Percentiles rank a stretch among this genome's conserved stretches.
These are phyloP conservation scores for Operophtera brumata DNA, from an alignment of 2,888 invertebrate species.

Conservation along the genomic window DNA sequence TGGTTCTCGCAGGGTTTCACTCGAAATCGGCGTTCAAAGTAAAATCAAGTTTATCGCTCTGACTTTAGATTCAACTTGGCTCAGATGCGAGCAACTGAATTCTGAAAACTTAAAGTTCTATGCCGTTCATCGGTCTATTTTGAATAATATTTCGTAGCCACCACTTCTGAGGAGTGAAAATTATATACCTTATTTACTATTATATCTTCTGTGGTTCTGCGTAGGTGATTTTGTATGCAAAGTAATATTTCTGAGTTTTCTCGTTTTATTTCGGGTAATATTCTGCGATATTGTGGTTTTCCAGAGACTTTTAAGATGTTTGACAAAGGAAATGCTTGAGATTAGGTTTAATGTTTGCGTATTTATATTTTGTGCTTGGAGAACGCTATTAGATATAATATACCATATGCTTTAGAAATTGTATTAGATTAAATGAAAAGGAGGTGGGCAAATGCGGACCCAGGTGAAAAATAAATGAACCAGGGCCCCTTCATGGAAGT, in stretches of 20 bases:
- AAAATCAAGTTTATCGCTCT: not conserved
- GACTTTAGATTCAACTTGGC: not conserved
- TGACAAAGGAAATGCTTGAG: slow-evolving; percentile 23
- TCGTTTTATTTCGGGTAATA: slow-evolving; percentile 28
- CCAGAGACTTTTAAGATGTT: slow-evolving; percentile 23
- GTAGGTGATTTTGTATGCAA: slow-evolving; percentile 30
- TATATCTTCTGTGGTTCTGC: slow-evolving; percentile 3
- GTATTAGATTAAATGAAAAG: too few relatives aligned
- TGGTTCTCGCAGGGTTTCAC: not conserved
- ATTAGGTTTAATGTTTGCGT: slow-evolving; percentile 19
- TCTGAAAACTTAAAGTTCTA: too few relatives aligned
- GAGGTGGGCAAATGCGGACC: too few relatives aligned
- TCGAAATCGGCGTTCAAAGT: not conserved
- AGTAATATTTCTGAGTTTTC: slow-evolving; percentile 29
- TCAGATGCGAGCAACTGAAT: too few relatives aligned
- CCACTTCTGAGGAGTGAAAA: too few relatives aligned
- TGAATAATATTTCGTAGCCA: too few relatives aligned
- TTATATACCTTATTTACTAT: not conserved
- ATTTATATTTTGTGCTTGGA: not conserved
- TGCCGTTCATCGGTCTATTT: too few relatives aligned
- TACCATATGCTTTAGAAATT: too few relatives aligned
- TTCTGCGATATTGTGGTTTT: slow-evolving; percentile 23
- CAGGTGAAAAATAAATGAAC: too few relatives aligned
- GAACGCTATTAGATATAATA: too few relatives aligned
- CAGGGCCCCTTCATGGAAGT: too few relatives aligned